Evolutionary conservation across 1,140 invertebrate genomes (phyloP), one percentile per base, ranked within the genome.

Genomic region (Episyrphus balteatus): DNA sequence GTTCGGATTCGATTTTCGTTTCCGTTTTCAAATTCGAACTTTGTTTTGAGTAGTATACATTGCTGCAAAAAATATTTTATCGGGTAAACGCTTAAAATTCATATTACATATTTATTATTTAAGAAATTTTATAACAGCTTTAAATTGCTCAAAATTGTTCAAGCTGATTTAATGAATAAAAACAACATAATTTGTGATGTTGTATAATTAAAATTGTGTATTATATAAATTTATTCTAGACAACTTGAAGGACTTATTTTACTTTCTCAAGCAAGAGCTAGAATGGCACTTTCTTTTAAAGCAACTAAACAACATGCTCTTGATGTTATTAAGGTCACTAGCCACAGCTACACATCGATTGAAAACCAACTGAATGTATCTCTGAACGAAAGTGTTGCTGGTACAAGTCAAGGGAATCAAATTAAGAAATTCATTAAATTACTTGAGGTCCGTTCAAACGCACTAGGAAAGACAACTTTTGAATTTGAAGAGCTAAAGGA

Each of bases 211-310:
- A n/a, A n/a, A n/a, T n/a, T n/a, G n/a, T n/a, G n/a, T n/a, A n/a
- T 41, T 11, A 14, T 21, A 7, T 15, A 7, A 5, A 41, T 41
- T 21, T 41, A n/a, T 43, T 26, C 37, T 1, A 72, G 91, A 46
- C 88, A 94, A 61, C 73, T 94, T 21, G 86, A 93, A 74, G 92
- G 90, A 8, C 74, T 96, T 40, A 86, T 94, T 33, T 69, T 92
- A 59, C 71, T 98, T 2, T 86, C 90, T 12, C 83, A 92, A 81
- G 89, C 92, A 17, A 72, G 92, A 66, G 91, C 92, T 8, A 82
- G 89, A 57, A 59, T 86, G 13, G 91, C 94, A 62, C 71, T 96
- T 40, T 71, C 89, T 50, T 82, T 85, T 67, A 77, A 81, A 61
- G 88, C 85, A 1, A 89, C 82, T 8, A 75, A 70, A 46, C 57